Base-by-base conservation (phyloP, 2,888 invertebrate species). In the Nomada ruficornis region DNA sequence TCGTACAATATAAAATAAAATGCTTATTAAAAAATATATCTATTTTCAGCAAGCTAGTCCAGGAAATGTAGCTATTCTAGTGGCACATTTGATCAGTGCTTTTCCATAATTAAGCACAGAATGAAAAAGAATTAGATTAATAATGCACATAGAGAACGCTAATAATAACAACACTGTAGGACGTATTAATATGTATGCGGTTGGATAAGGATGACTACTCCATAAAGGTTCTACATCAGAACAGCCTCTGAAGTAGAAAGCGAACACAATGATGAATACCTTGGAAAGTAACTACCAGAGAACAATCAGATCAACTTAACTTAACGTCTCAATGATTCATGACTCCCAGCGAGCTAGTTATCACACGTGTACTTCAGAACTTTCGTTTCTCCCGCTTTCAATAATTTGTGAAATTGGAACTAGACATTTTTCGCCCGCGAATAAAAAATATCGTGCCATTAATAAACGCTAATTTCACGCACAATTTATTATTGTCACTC, bases 261-360 rank as follows among this genome's bases (percentile, higher is more conserved):
- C 70, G 60, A 71, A 71, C 70, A 62, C 50, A 71, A 71, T 71
- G 70, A 71, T 86, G 86, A 85, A 86, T 86, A 86, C 86, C 70
- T 50, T 65, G 67, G 65, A 65, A 74, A 64, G 67, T 65, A 65
- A 57, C 59, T 75, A 60, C 62, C 67, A 42, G 50, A 68, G 52
- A 62, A 69, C 67, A 67, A 69, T 62, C 69, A 54, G 69, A 57
- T 50, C 69, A 62, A 50, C 60, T 70, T 69, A 69, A 63, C 60
- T 60, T 55, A 63, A 57, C 73, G 63, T 79, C 67, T 63, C 68
- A 71, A 71, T 71, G 70, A 71, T 71, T 60, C 70, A 71, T 71
- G 60, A 52, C 36, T 60, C 2, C 36, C 15, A n/a, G 50, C 15
- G 36, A 60, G 70, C 60, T 70, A 70, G 70, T 70, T 70, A 60